Conservation (phyloP, 2,888 invertebrate species). For the Steinernema carpocapsae region DNA sequence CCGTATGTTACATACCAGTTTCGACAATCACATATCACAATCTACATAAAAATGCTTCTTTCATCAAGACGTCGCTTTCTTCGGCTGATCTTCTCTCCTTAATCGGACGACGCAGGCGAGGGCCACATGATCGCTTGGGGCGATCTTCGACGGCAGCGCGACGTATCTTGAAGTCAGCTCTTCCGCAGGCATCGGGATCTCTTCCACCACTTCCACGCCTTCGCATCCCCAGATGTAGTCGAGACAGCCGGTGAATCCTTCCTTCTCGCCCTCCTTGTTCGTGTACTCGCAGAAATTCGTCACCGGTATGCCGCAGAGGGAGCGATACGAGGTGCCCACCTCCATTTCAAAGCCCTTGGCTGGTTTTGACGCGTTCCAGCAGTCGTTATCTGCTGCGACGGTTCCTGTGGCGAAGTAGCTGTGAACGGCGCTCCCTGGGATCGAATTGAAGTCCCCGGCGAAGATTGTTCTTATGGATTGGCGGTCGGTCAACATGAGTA, state of each 20-base stretch:
- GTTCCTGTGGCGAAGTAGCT: neutral
- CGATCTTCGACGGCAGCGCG: neutral
- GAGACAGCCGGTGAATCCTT: neutral
- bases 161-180: neutral
- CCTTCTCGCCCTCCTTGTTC: neutral
- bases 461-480: neutral
- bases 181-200: neutral
- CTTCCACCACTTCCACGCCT: neutral
- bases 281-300: neutral
- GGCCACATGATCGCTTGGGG: neutral
- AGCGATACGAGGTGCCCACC: neutral
- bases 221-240: neutral
- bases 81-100: no score
- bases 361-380: neutral
- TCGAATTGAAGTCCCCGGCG: conserved; percentile 8
- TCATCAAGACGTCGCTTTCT: no score
- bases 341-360: neutral
- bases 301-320: neutral
- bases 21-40: no score
- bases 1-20: no score
- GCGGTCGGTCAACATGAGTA: neutral
- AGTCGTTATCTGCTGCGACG: neutral
- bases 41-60: no score
- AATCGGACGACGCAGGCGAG: neutral
- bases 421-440: neutral